Evolutionary conservation across 1,140 invertebrate genomes (phyloP), one percentile per base, ranked within the genome.

Genomic region (Anagrus nilaparvatae): DNA sequence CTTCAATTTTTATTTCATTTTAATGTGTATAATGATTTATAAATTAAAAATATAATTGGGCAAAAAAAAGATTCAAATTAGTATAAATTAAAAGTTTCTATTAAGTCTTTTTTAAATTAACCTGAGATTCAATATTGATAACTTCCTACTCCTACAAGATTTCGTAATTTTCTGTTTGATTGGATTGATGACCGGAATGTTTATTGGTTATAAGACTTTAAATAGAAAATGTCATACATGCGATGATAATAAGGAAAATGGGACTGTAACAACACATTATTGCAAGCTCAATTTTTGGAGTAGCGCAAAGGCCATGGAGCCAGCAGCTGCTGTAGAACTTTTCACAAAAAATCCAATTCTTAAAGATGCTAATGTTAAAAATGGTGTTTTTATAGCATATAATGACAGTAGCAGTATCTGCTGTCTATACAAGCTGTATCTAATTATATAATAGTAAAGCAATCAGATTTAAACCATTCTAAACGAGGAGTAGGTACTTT

Each of bases 241-340:
- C 39, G 43, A 52, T 28, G 7, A 30, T 28, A 24, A n/a, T 46
- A 39, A 18, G 20, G 24, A 17, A 12, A 21, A 41, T 19, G 38
- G 1, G 12, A 36, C 29, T 10, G 3, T 14, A 21, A 31, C 18
- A 24, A 12, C 9, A 20, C 43, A 49, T 31, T 40, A 44, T 25
- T 49, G 43, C 19, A 17, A 40, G 8, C 10, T 36, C n/a, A 49
- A 41, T 40, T 46, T 43, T 30, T 2, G 39, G 14, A 46, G 49
- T 5, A 40, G 25, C 17, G 48, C 48, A 0, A 47, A 49, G 32
- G 40, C 47, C 5, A 52, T 52, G 48, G 50, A 52, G 25, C 13
- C 47, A 9, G 13, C 35, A 14, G 43, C 32, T 14, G 48, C 30
- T 20, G 28, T 23, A 23, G 3, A 40, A 13, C 14, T 52, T 5